phyloP scores from a whole-genome alignment of 2,888 invertebrate species.

The Cheilosia urbana region DNA sequence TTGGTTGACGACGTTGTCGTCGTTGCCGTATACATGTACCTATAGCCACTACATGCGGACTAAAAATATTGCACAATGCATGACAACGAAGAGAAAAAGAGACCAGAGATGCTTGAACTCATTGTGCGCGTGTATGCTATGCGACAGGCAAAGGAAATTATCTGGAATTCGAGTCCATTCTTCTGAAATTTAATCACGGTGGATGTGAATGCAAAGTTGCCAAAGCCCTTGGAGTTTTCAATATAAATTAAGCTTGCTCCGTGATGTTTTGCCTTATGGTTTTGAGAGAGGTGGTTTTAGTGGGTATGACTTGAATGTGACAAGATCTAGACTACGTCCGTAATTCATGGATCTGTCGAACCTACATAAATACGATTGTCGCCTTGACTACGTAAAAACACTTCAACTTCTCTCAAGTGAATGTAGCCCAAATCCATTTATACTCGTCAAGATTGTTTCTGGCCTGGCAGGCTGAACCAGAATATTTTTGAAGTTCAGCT shows the following conservation, averaged over 20 bases:
- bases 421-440: no score
- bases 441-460: no score
- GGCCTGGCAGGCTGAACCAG: no score
- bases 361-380: no score
- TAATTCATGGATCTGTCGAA: no score
- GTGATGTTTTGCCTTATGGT: background rate
- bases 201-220: conserved; percentile 3
- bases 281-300: background rate
- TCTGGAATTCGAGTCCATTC: conserved; percentile 7
- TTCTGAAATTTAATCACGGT: conserved; percentile 12
- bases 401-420: no score
- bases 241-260: background rate
- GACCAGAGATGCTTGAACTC: conserved; percentile 13
- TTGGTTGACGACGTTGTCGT: conserved; percentile 34
- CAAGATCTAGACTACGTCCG: no score
- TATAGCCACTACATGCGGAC: conserved; percentile 13
- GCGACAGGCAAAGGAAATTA: conserved; percentile 5
- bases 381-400: no score
- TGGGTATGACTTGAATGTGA: no score
- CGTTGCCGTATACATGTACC: conserved; percentile 17
- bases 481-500: no score
- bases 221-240: background rate
- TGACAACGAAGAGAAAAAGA: conserved; percentile 6
- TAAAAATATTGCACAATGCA: conserved; percentile 51
- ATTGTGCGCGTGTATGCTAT: conserved; percentile 38